These are phyloP conservation scores for Colinus virginianus DNA, from an alignment of 2,113 vertebrate genomes.

Conservation along the genomic window DNA sequence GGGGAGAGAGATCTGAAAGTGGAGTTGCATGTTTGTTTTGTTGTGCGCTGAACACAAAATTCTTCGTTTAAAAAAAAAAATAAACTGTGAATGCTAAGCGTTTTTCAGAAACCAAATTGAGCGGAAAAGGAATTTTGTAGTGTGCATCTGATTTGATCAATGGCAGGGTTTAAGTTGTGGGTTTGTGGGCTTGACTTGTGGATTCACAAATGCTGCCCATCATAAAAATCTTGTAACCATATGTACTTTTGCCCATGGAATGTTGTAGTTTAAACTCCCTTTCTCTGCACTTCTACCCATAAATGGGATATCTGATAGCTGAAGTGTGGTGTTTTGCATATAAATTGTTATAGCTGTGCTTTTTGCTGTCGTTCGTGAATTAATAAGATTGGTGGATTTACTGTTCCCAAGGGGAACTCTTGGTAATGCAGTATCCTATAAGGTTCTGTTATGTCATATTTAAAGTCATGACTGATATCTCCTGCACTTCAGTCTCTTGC, in stretches of 20 bases:
- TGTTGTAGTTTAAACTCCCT: neutral
- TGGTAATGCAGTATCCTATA: neutral
- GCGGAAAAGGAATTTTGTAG: neutral
- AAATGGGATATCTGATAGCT: neutral
- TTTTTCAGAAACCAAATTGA: neutral
- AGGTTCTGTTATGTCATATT: neutral
- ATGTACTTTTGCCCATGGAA: neutral
- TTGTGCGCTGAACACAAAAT: neutral
- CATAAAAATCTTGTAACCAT: neutral
- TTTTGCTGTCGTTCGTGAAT: neutral
- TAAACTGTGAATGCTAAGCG: neutral
- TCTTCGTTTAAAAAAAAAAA: rapidly evolving
- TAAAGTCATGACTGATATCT: neutral
- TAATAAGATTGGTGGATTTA: neutral
- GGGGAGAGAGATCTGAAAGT: neutral
- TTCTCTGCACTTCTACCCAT: neutral
- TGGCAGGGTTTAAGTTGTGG: neutral
- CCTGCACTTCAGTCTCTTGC: neutral
- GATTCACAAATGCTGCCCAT: neutral
- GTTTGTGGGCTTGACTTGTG: neutral
- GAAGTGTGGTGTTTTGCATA: neutral
- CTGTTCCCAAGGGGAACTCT: neutral
- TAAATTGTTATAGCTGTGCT: neutral
- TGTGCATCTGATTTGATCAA: neutral
- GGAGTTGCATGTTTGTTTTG: neutral